Evolutionary conservation across 1,140 invertebrate genomes (phyloP), one percentile per base, ranked within the genome.

Genomic region (Hycleus cichorii): DNA sequence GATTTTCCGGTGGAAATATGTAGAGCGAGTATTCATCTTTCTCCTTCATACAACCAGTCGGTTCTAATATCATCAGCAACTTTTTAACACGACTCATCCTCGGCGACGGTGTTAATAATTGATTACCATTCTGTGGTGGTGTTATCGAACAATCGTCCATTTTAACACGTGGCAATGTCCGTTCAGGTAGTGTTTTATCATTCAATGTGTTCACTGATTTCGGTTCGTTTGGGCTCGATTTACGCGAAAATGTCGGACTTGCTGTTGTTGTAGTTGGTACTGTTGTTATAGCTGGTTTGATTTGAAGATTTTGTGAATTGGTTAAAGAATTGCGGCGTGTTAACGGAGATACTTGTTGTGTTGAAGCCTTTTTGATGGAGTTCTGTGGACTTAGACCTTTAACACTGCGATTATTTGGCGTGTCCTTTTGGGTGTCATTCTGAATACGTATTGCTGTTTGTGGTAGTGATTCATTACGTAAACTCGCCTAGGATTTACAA

Each of bases 21-120:
- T 93, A 97, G 32, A 95, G 76, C 0, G 93, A 88, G 75, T 88
- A 93, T 69, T 95, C 88, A 55, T 89, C 84, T 64, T 91, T 81
- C 66, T 90, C 86, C 70, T 90, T 88, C 67, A 96, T 82, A 76
- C 89, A 95, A 45, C 86, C 86, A 57, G 83, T 85, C 12, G 86
- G 84, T 67, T 88, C 84, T 59, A 87, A 80, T 64, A 63, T 53
- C 46, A 57, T 32, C 27, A 65, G 24, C n/a, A 63, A 47, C 12
- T 67, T 55, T 26, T 59, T 65, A 7, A 59, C 42, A 5, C 51
- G 26, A 45, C 10, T 56, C 18, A 58, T 24, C 43, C 49, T 56
- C 11, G 52, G 45, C 1, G 47, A 38, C 32, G 32, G 32, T 32
- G 32, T 32, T 32, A 32, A 32, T 5, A 32, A 5, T 32, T 32